A percentile compares a stretch with the other conserved stretches of the same genome.
Evolutionary conservation across 2,113 vertebrate species (phyloP).

Genomic region (Archilochus colubris): DNA sequence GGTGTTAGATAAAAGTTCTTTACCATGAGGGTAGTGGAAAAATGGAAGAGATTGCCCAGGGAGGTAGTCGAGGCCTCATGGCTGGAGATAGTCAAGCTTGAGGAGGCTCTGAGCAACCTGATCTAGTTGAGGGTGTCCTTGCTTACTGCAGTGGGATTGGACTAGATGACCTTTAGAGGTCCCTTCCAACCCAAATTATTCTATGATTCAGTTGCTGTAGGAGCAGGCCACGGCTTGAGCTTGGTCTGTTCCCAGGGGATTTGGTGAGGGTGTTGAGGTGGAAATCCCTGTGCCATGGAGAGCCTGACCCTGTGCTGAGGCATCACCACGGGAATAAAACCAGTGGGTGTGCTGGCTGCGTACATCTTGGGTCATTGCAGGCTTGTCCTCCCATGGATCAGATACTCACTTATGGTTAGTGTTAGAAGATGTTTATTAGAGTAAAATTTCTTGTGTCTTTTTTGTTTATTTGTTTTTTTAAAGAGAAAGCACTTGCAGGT

Average conservation of each 20-base stretch:
- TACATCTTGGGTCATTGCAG: accelerated
- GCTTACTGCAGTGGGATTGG: too few species aligned
- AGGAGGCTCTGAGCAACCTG: too few species aligned
- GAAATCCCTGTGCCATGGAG: not conserved
- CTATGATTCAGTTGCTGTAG: not conserved
- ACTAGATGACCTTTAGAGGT: too few species aligned
- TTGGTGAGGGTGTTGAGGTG: not conserved
- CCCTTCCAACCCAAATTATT: too few species aligned
- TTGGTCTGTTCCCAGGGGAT: not conserved
- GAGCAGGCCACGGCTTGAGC: not conserved
- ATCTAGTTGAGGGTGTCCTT: too few species aligned
- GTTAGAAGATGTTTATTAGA: not conserved
- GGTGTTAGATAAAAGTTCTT: too few species aligned
- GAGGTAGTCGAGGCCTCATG: too few species aligned
- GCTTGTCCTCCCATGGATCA: not conserved
- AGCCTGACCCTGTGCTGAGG: not conserved
- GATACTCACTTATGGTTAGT: not conserved
- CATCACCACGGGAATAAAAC: accelerated
- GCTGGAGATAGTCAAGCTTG: too few species aligned
- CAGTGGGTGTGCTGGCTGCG: accelerated
- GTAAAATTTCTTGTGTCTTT: not conserved
- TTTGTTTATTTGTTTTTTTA: not conserved
- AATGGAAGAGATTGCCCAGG: too few species aligned
- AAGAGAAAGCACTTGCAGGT: accelerated
- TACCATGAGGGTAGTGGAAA: too few species aligned